phyloP scores from a whole-genome alignment of 2,113 vertebrate genomes.

The Morphnarchus princeps region DNA sequence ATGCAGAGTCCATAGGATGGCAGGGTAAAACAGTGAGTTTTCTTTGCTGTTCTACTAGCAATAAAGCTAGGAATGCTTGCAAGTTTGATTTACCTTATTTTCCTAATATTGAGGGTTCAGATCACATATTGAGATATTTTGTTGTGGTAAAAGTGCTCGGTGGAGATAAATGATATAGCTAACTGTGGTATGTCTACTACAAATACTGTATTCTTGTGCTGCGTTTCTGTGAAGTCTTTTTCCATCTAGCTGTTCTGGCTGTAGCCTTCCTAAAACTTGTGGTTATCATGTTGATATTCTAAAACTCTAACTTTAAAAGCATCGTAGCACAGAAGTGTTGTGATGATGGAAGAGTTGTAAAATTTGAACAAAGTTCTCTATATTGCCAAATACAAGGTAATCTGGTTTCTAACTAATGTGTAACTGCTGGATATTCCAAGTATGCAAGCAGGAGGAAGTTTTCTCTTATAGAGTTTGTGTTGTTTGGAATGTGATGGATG shows the following conservation, averaged over 20 bases:
- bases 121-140: not conserved
- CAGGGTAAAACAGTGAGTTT: not conserved
- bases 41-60: not conserved
- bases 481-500: not conserved
- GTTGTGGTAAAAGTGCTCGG: not conserved
- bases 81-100: not conserved
- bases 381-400: not conserved
- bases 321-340: not conserved
- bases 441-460: not conserved
- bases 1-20: not conserved
- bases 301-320: not conserved
- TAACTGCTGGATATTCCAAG: not conserved
- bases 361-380: not conserved
- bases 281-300: not conserved
- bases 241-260: not conserved
- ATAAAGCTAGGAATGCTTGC: not conserved
- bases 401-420: not conserved
- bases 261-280: not conserved
- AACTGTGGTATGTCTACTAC: not conserved
- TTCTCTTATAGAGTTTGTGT: not conserved
- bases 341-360: not conserved
- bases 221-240: not conserved
- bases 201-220: not conserved
- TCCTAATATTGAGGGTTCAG: not conserved
- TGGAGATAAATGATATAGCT: not conserved